phyloP scores from a whole-genome alignment of 2,888 invertebrate species.

The Stomorhina lunata region DNA sequence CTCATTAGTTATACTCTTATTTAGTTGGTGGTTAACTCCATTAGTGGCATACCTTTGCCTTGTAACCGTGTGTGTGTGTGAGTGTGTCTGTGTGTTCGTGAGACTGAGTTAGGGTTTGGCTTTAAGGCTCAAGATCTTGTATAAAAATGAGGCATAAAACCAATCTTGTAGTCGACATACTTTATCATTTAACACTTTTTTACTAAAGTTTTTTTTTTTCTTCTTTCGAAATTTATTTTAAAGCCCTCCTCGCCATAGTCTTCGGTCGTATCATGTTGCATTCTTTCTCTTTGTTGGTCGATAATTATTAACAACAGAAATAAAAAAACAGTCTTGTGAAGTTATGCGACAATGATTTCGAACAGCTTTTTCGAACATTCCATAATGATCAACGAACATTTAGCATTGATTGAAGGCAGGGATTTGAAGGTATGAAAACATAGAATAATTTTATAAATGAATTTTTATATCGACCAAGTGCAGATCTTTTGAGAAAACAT shows the following conservation, averaged over 20 bases:
- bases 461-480: not conserved
- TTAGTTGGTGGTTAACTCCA: conserved; percentile 45
- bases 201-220: conserved; percentile 3
- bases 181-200: conserved; percentile 59
- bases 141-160: conserved; percentile 34
- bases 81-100: not conserved
- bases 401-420: conserved; percentile 48
- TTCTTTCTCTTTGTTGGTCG: conserved; percentile 63
- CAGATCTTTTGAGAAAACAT: no score
- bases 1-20: conserved; percentile 41
- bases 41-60: no score
- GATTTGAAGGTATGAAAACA: conserved; percentile 21
- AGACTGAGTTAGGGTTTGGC: not conserved
- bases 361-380: conserved; percentile 63
- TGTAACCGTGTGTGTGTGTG: not conserved
- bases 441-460: no score
- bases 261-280: conserved; percentile 63
- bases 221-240: conserved; percentile 41
- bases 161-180: conserved; percentile 51
- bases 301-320: conserved; percentile 66
- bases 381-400: conserved; percentile 58
- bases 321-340: conserved; percentile 65
- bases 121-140: not conserved
- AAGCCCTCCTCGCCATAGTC: conserved; percentile 40
- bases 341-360: conserved; percentile 66